These are phyloP conservation scores for Zaprionus ghesquierei DNA, from an alignment of 1,140 invertebrate genomes.

Conservation along the genomic window DNA sequence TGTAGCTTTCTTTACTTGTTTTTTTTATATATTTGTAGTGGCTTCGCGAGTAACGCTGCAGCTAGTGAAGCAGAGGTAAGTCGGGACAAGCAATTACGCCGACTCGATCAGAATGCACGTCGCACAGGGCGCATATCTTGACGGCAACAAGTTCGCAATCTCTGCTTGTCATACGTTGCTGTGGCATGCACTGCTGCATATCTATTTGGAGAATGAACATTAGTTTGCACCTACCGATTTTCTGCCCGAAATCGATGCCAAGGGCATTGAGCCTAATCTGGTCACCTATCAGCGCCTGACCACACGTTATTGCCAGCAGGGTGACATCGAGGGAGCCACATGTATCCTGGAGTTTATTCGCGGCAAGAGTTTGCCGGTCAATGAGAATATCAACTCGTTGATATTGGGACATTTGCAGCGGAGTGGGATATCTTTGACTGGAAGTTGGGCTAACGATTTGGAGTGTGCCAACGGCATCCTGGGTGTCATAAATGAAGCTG, in stretches of 20 bases:
- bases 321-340: conserved; percentile 92
- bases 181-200: conserved; percentile 90
- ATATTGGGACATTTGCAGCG: conserved; percentile 91
- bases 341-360: conserved; percentile 92
- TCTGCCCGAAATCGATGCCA: conserved; percentile 88
- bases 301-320: conserved; percentile 89
- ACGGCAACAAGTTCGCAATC: conserved; percentile 89
- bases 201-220: conserved; percentile 93
- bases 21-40: conserved; percentile 41
- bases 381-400: conserved; percentile 90
- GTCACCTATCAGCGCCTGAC: conserved; percentile 93
- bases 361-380: conserved; percentile 89
- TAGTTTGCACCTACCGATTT: conserved; percentile 90
- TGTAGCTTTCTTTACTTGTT: too few relatives aligned
- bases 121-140: conserved; percentile 87
- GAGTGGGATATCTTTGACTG: too few relatives aligned
- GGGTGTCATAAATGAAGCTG: conserved; percentile 89
- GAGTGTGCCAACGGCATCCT: conserved; percentile 90
- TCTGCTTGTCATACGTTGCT: conserved; percentile 90
- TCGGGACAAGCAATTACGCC: conserved; percentile 86
- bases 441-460: conserved; percentile 86
- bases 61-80: conserved; percentile 83
- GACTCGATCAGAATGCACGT: conserved; percentile 88
- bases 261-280: conserved; percentile 90
- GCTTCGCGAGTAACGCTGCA: conserved; percentile 70